Percentiles rank a stretch among this genome's conserved stretches.
These are phyloP conservation scores for Herminia tarsipennalis DNA, from an alignment of 2,888 invertebrate species.

Conservation along the genomic window DNA sequence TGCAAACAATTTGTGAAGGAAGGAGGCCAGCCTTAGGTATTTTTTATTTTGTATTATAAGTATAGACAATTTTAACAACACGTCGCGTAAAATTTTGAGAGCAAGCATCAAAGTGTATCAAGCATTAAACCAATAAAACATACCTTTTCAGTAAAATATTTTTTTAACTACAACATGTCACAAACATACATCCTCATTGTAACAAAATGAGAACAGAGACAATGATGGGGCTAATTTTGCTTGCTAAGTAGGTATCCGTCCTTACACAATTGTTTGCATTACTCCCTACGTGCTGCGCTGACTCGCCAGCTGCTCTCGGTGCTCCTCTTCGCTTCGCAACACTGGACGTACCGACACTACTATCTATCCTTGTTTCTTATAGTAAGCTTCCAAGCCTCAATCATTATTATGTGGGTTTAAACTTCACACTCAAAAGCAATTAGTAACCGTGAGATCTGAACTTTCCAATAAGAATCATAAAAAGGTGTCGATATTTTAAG, in stretches of 20 bases:
- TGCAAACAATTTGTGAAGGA: conserved; percentile 95
- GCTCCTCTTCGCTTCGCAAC: conserved; percentile 57
- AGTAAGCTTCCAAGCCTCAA: conserved; percentile 50
- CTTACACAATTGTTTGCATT: conserved; percentile 86
- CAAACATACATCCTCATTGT: conserved; percentile 73
- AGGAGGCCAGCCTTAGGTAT: conserved; percentile 89
- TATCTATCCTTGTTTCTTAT: conserved; percentile 50
- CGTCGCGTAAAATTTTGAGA: conserved; percentile 63
- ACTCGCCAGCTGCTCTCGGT: conserved; percentile 48
- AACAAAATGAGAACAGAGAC: conserved; percentile 58
- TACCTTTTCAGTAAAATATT: conserved; percentile 80
- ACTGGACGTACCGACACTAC: conserved; percentile 56
- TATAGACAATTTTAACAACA: conserved; percentile 63
- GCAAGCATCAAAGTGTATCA: conserved; percentile 77
- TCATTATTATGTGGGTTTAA: conserved; percentile 57
- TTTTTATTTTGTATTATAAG: conserved; percentile 55
- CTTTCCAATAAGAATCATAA: conserved; percentile 72
- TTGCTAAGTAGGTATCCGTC: conserved; percentile 81
- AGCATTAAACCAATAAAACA: conserved; percentile 83
- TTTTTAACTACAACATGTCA: conserved; percentile 85
- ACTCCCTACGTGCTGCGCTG: conserved; percentile 52
- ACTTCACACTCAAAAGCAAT: conserved; percentile 77
- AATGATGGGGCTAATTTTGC: conserved; percentile 67
- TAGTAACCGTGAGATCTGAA: conserved; percentile 83
- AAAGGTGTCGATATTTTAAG: conserved; percentile 66